A percentile compares a stretch with the other conserved stretches of the same genome.
These are phyloP conservation scores for Chydorus sphaericus DNA, from an alignment of 2,888 invertebrate species.

Conservation along the genomic window DNA sequence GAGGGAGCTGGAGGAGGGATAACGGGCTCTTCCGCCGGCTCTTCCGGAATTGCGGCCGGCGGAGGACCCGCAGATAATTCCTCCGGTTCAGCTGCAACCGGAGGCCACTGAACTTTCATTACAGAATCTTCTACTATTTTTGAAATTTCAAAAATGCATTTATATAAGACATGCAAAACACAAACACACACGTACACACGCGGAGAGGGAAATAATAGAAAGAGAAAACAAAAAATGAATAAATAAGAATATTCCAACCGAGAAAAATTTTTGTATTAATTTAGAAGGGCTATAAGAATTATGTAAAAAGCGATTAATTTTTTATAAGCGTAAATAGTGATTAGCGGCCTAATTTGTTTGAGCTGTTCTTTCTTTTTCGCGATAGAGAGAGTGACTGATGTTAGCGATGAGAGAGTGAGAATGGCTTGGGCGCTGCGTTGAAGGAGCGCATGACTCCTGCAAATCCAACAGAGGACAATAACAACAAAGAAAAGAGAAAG, in stretches of 20 bases:
- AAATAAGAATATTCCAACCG: neutral
- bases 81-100: neutral
- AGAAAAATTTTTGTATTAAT: neutral
- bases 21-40: neutral
- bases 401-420: constrained; percentile 6
- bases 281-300: neutral
- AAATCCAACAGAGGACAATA: constrained; percentile 43
- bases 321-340: neutral
- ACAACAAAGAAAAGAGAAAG: constrained; percentile 30
- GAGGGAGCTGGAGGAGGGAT: neutral
- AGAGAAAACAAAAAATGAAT: neutral
- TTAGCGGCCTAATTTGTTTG: neutral
- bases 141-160: neutral
- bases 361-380: constrained; percentile 10
- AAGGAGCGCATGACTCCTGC: constrained; percentile 35
- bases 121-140: too few species aligned
- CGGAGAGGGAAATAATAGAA: constrained; percentile 12
- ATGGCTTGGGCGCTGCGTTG: constrained; percentile 14
- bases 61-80: neutral
- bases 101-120: too few species aligned
- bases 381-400: constrained; percentile 14
- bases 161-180: neutral
- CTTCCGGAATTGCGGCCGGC: neutral
- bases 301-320: neutral
- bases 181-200: constrained; percentile 13